Percentiles rank a stretch among this genome's conserved stretches.
phyloP scores from a whole-genome alignment of 2,888 invertebrate genomes.

The Harpagoxenus sublaevis region DNA sequence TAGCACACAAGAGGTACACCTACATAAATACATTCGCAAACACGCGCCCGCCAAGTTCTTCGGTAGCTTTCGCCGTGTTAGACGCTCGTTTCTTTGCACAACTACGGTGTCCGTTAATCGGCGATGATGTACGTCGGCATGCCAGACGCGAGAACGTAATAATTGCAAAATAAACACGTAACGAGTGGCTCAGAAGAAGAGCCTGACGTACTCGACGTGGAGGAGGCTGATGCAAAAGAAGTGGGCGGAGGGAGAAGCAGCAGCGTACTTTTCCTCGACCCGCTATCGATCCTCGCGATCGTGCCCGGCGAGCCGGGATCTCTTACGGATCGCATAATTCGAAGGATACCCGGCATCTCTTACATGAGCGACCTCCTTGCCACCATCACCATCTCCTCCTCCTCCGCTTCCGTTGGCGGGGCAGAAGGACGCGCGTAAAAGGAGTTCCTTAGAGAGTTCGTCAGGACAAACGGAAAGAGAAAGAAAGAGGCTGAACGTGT shows the following conservation, averaged over 20 bases:
- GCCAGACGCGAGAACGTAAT: conserved; percentile 45
- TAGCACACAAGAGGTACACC: background rate
- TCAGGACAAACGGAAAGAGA: conserved; percentile 19
- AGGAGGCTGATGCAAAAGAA: background rate
- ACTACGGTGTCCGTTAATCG: conserved; percentile 34
- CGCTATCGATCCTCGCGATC: conserved; percentile 45
- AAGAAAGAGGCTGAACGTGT: background rate
- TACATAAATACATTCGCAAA: conserved; percentile 4
- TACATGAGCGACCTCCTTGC: conserved; percentile 3
- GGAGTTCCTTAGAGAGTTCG: background rate
- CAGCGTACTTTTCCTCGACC: conserved; percentile 27
- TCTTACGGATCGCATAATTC: conserved; percentile 64
- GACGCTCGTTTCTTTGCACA: conserved; percentile 42
- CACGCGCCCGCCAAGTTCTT: background rate
- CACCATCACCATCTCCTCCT: background rate
- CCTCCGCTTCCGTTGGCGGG: conserved; percentile 19
- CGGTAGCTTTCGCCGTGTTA: conserved; percentile 15
- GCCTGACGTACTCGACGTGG: conserved; percentile 19
- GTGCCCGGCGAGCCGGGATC: conserved; percentile 8
- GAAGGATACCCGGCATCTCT: conserved; percentile 45
- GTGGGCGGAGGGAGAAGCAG: background rate
- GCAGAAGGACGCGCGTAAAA: conserved; percentile 14
- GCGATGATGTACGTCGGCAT: conserved; percentile 34
- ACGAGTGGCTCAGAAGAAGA: conserved; percentile 40
- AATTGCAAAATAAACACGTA: conserved; percentile 55